Conservation (phyloP, 2,888 invertebrate species). For the Seira sanloemensis region DNA sequence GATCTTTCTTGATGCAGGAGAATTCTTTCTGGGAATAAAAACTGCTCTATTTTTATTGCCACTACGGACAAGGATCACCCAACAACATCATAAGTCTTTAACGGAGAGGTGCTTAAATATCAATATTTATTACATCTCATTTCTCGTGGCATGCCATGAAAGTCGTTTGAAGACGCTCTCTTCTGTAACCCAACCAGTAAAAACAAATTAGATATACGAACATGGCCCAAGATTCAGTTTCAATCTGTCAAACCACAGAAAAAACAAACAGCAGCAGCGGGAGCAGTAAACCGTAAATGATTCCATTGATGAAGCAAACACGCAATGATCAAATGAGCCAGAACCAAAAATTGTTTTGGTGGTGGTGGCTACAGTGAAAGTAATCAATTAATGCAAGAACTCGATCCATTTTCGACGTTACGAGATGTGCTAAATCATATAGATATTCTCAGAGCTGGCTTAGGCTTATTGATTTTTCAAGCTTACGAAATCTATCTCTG, state of each 20-base stretch:
- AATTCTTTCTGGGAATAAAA: neutral
- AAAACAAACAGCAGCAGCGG: conserved; percentile 7
- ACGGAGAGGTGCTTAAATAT: conserved; percentile 42
- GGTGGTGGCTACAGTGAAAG: too few species aligned
- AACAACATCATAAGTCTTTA: conserved; percentile 39
- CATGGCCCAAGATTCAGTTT: conserved; percentile 40
- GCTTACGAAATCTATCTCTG: too few species aligned
- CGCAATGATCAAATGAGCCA: neutral
- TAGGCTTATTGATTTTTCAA: too few species aligned
- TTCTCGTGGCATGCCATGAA: neutral
- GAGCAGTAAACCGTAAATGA: neutral
- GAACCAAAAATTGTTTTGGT: neutral
- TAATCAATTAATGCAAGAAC: too few species aligned
- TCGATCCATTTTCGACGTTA: too few species aligned
- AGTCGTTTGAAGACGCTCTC: neutral
- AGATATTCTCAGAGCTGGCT: too few species aligned
- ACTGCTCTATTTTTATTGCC: neutral
- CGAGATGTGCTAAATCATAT: too few species aligned
- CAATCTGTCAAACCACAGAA: conserved; percentile 31
- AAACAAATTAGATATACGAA: conserved; percentile 17
- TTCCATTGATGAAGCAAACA: neutral
- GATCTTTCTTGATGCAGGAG: too few species aligned
- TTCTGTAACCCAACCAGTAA: neutral
- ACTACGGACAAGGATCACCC: neutral
- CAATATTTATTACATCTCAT: conserved; percentile 39